Evolutionary conservation across 1,140 invertebrate genomes (phyloP).

Genomic region (Lepidurus packardi): DNA sequence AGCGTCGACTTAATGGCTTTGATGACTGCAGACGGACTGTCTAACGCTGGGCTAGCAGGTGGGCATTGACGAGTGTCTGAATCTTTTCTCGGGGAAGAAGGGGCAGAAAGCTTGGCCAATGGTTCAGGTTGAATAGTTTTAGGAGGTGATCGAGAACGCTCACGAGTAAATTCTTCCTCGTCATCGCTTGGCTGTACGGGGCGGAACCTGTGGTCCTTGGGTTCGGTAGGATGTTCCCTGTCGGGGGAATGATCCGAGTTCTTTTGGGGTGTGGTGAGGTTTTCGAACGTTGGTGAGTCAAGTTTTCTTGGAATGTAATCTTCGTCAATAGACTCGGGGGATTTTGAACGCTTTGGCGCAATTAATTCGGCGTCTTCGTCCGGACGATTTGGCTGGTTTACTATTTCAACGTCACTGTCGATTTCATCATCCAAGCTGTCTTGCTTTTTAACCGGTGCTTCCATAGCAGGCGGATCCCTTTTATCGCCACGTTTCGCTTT

Average conservation of each 20-base stretch:
- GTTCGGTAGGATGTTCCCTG: not conserved
- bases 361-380: not conserved
- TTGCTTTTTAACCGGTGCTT: not conserved
- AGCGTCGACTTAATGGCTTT: conserved; percentile 23
- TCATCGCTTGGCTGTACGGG: not conserved
- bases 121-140: conserved; percentile 17
- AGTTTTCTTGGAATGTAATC: not conserved
- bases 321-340: not conserved
- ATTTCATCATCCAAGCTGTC: not conserved
- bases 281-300: not conserved
- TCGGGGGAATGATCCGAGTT: not conserved
- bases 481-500: not conserved
- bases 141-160: not conserved
- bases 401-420: conserved; percentile 25
- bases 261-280: not conserved
- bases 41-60: conserved; percentile 26
- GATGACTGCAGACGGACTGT: conserved; percentile 30
- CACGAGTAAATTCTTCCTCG: not conserved
- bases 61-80: not conserved
- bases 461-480: not conserved
- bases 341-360: not conserved
- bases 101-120: not conserved
- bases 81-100: not conserved
- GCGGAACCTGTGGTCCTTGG: not conserved
- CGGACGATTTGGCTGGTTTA: not conserved